A percentile compares a stretch with the other conserved stretches of the same genome.
These are phyloP conservation scores for Ciconia nigra DNA, from an alignment of 2,797 vertebrate species.

Conservation along the genomic window DNA sequence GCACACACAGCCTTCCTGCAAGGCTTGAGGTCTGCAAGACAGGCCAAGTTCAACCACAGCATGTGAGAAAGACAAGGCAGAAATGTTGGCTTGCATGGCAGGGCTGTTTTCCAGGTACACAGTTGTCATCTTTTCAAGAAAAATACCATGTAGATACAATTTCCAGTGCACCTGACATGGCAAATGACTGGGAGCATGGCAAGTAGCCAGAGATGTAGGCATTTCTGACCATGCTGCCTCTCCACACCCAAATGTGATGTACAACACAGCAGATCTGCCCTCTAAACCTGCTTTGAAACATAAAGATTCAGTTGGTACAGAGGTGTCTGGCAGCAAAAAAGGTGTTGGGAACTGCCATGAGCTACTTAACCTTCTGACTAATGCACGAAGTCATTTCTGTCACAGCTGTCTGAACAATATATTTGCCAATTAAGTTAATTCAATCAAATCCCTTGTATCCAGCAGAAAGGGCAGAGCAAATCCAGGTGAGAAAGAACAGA, in stretches of 20 bases:
- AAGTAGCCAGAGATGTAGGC: neutral
- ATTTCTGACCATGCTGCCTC: neutral
- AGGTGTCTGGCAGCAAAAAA: neutral
- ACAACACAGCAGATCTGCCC: neutral
- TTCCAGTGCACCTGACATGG: neutral
- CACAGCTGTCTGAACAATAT: slow-evolving; percentile 55
- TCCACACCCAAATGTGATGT: accelerated
- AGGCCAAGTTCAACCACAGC: neutral
- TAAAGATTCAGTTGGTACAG: accelerated
- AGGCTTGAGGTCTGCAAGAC: neutral
- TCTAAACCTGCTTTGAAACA: neutral
- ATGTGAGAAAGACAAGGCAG: neutral
- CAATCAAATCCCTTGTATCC: slow-evolving; percentile 40
- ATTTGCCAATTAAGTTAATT: slow-evolving; percentile 59
- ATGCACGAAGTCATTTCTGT: slow-evolving; percentile 9
- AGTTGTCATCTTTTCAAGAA: neutral
- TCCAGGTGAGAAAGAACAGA: slow-evolving; percentile 40
- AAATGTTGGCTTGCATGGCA: neutral
- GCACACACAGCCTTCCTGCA: neutral
- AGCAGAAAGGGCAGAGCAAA: slow-evolving; percentile 42
- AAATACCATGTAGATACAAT: neutral
- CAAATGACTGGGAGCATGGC: neutral
- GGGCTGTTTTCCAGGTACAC: neutral
- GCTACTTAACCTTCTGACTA: slow-evolving; percentile 40
- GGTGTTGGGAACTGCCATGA: neutral